Evolutionary conservation across 2,888 invertebrate genomes (phyloP).

Genomic region (Sthenelais limicola): DNA sequence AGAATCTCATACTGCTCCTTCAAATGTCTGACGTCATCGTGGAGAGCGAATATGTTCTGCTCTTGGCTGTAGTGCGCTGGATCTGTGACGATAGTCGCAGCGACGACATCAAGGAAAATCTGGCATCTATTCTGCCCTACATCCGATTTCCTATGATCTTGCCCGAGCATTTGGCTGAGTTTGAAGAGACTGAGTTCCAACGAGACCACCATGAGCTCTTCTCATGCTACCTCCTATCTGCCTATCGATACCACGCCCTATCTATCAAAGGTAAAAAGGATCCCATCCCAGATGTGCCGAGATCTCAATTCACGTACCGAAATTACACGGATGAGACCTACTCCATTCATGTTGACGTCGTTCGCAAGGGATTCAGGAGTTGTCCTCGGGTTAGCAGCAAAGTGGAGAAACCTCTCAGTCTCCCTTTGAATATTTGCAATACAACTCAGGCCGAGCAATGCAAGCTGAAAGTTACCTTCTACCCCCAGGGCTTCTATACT

Average conservation of each 20-base stretch:
- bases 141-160: conserved; percentile 96
- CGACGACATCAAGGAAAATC: conserved; percentile 70
- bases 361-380: conserved; percentile 48
- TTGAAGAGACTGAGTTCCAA: conserved; percentile 86
- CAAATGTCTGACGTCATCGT: conserved; percentile 88
- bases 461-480: conserved; percentile 52
- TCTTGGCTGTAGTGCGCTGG: conserved; percentile 85
- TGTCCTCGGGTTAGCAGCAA: conserved; percentile 53
- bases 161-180: conserved; percentile 86
- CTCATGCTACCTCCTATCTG: conserved; percentile 68
- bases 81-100: conserved; percentile 75
- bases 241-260: conserved; percentile 73
- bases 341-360: conserved; percentile 50
- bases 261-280: conserved; percentile 57
- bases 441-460: conserved; percentile 49
- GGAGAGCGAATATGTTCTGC: conserved; percentile 89
- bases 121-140: conserved; percentile 78
- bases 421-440: conserved; percentile 50
- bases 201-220: conserved; percentile 74
- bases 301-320: conserved; percentile 68
- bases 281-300: conserved; percentile 34
- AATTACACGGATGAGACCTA: conserved; percentile 70
- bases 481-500: conserved; percentile 51
- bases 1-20: conserved; percentile 81
- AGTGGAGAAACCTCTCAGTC: conserved; percentile 50